Percentiles rank a stretch among this genome's conserved stretches.
Conservation (phyloP, 2,113 vertebrate species). For the Hucho hucho region DNA sequence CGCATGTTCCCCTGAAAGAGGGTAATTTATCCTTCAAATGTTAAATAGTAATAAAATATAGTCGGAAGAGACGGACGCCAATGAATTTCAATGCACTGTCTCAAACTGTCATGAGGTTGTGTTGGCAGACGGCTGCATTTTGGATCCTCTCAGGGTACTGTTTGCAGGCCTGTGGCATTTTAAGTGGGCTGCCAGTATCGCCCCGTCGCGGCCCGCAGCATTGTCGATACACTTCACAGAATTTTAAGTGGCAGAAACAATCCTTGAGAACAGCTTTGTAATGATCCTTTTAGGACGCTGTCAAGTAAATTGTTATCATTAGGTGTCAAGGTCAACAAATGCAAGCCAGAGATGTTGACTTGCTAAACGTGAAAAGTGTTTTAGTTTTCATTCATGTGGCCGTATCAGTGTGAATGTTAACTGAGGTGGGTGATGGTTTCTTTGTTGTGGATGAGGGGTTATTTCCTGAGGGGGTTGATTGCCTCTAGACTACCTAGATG, state of each 20-base stretch:
- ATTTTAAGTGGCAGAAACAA: slow-evolving; percentile 9
- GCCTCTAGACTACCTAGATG: too few species aligned
- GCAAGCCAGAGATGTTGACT: neutral
- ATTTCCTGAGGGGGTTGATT: too few species aligned
- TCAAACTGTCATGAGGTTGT: slow-evolving; percentile 22
- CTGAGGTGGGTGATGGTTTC: too few species aligned
- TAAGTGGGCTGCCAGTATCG: slow-evolving; percentile 3
- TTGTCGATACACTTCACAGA: slow-evolving; percentile 14
- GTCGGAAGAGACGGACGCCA: neutral
- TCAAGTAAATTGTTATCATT: slow-evolving; percentile 43
- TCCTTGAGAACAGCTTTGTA: slow-evolving; percentile 14
- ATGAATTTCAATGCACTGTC: slow-evolving; percentile 24
- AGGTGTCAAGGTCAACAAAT: slow-evolving; percentile 33
- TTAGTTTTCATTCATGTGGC: too few species aligned
- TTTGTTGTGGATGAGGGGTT: too few species aligned
- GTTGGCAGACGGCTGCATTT: slow-evolving; percentile 29
- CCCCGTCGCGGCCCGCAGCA: neutral
- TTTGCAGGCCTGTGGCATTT: slow-evolving; percentile 34
- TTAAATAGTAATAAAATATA: slow-evolving; percentile 42
- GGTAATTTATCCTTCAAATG: slow-evolving; percentile 43
- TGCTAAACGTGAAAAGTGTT: too few species aligned
- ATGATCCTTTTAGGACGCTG: slow-evolving; percentile 19
- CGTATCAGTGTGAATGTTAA: too few species aligned
- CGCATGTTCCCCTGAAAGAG: slow-evolving; percentile 21
- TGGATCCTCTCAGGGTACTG: slow-evolving; percentile 34